Conservation (phyloP, 2,888 invertebrate species). For the Laspeyria flexula region DNA sequence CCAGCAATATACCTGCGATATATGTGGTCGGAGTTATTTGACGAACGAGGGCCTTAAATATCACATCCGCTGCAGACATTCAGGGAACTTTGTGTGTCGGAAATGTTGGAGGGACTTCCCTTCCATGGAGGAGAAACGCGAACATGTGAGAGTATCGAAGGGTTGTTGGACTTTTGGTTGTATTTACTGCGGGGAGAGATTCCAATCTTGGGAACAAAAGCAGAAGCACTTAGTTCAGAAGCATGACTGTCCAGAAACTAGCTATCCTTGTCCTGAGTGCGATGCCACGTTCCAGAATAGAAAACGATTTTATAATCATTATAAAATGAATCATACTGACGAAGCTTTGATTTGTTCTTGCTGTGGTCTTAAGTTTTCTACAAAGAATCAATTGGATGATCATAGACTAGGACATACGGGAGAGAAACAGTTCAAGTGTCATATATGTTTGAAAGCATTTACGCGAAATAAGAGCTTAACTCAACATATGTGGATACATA, state of each 20-base stretch:
- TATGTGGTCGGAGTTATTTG: slow-evolving; percentile 70
- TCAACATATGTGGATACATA: slow-evolving; percentile 77
- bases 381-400: slow-evolving; percentile 61
- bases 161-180: slow-evolving; percentile 70
- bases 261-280: slow-evolving; percentile 70
- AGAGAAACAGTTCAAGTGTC: slow-evolving; percentile 75
- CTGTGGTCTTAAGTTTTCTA: slow-evolving; percentile 65
- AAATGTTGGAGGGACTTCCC: slow-evolving; percentile 72
- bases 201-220: slow-evolving; percentile 71
- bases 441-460: slow-evolving; percentile 79
- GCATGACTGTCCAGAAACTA: slow-evolving; percentile 56
- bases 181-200: slow-evolving; percentile 66
- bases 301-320: slow-evolving; percentile 69
- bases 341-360: slow-evolving; percentile 62
- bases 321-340: slow-evolving; percentile 64
- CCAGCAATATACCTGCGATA: slow-evolving; percentile 68
- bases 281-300: slow-evolving; percentile 54
- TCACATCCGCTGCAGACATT: slow-evolving; percentile 67
- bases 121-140: slow-evolving; percentile 55
- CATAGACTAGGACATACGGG: slow-evolving; percentile 81
- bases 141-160: slow-evolving; percentile 61
- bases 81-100: slow-evolving; percentile 62
- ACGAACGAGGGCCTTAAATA: slow-evolving; percentile 68
- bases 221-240: slow-evolving; percentile 61
- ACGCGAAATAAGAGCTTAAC: slow-evolving; percentile 75